Evolutionary conservation across 2,888 invertebrate species (phyloP), one percentile per base, ranked within the genome.

Genomic region (Rotaria sp.): DNA sequence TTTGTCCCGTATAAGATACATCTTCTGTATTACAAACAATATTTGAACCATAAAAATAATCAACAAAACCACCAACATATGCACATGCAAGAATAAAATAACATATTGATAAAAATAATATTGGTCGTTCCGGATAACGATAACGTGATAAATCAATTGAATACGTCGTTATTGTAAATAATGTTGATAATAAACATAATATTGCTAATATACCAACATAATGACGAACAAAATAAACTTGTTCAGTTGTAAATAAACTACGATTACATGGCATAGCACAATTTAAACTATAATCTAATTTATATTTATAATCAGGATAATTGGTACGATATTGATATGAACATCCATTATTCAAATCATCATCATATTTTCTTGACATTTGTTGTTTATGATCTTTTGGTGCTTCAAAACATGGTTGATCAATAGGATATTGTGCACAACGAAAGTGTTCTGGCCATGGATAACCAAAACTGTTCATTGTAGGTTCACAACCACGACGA

Each of bases 401-500:
- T 80, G 80, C 45, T 45, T 26, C 26, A 45, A 80, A 45, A 80
- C 80, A 80, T n/a, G 80, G 80, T 15, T 80, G 26, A 2, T 80
- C 45, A 41, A 7, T 80, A 7, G 80, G 80, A 80, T 45, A 93
- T 55, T 94, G 93, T 90, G 96, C 96, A 92, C 99, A 99, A 86
- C 96, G 95, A 95, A 99, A 96, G 84, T 96, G 92, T 90, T 97
- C 96, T 0, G 99, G 98, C 99, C 99, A 99, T 88, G 94, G 94
- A 92, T 97, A 97, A 75, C 92, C 92, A 88, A 92, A 93, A 90
- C 95, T 95, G 90, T 94, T 94, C 97, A 99, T 98, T 88, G 99
- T 94, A 2, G 97, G 97, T 85, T 96, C 96, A 92, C 99, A 99
- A 21, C 97, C 97, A 7, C 90, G 89, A 55, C 95, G 93, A 0